These are phyloP conservation scores for Pipistrellus pipistrellus DNA, from an alignment of 2,797 vertebrate genomes.

Conservation along the genomic window DNA sequence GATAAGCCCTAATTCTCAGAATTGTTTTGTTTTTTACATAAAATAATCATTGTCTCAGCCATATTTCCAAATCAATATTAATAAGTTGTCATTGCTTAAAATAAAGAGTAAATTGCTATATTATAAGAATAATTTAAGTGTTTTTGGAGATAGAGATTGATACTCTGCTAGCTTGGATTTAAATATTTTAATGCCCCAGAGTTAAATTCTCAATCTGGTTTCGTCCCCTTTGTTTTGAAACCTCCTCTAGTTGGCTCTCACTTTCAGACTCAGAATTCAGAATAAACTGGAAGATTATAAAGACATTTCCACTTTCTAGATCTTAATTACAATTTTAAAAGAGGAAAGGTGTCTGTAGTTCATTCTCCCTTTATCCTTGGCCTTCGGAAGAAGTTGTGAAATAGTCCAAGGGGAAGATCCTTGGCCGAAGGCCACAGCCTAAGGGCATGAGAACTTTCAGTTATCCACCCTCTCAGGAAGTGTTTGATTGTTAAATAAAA, in stretches of 20 bases:
- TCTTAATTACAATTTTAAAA: neutral
- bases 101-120: neutral
- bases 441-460: neutral
- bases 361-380: neutral
- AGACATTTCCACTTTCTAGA: neutral
- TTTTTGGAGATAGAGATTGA: neutral
- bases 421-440: neutral
- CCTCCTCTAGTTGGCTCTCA: neutral
- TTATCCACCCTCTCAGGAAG: neutral
- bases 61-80: slow-evolving; percentile 1
- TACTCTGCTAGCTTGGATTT: neutral
- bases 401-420: neutral
- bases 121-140: slow-evolving; percentile 5
- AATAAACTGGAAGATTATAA: neutral
- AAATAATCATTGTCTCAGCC: neutral
- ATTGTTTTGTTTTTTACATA: neutral
- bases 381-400: slow-evolving; percentile 29
- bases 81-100: neutral
- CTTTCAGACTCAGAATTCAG: neutral
- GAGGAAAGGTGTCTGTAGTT: neutral
- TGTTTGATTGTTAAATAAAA: neutral
- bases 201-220: neutral
- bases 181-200: neutral
- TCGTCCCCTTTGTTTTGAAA: neutral
- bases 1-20: neutral